These are phyloP conservation scores for Propsilocerus akamusi DNA, from an alignment of 1,140 invertebrate species.

Conservation along the genomic window DNA sequence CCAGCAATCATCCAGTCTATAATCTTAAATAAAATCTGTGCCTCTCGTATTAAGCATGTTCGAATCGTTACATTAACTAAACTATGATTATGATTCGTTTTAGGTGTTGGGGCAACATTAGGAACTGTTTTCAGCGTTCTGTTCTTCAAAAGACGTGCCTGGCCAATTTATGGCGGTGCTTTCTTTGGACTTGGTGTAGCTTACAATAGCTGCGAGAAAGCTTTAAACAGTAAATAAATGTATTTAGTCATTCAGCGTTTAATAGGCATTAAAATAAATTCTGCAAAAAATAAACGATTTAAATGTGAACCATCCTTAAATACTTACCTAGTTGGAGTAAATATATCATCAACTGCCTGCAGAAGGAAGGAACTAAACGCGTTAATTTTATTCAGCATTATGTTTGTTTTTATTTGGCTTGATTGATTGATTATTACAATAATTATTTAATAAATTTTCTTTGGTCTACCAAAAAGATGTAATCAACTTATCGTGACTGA, in stretches of 20 bases:
- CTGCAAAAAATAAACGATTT: no score
- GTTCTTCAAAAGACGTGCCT: slow-evolving; percentile 42
- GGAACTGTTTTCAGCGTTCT: slow-evolving; percentile 47
- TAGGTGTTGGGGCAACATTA: slow-evolving; percentile 45
- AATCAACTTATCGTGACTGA: no score
- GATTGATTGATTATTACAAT: neutral
- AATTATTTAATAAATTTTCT: neutral
- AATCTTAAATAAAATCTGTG: neutral
- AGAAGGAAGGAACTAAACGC: no score
- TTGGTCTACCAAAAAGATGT: no score
- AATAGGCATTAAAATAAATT: neutral
- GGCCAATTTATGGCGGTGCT: slow-evolving; percentile 48
- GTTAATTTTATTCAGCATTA: no score
- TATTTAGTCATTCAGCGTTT: neutral
- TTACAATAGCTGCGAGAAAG: slow-evolving; percentile 55
- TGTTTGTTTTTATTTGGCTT: neutral
- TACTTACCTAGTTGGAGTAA: no score
- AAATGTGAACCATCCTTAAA: no score
- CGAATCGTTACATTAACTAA: no score
- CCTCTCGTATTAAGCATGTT: neutral
- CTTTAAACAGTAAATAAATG: slow-evolving; percentile 26
- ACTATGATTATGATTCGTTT: slow-evolving; percentile 18
- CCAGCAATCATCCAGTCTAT: neutral
- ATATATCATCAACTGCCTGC: no score
- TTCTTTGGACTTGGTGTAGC: slow-evolving; percentile 58